phyloP scores from a whole-genome alignment of 2,888 invertebrate genomes.

The Macrosiphum euphorbiae region DNA sequence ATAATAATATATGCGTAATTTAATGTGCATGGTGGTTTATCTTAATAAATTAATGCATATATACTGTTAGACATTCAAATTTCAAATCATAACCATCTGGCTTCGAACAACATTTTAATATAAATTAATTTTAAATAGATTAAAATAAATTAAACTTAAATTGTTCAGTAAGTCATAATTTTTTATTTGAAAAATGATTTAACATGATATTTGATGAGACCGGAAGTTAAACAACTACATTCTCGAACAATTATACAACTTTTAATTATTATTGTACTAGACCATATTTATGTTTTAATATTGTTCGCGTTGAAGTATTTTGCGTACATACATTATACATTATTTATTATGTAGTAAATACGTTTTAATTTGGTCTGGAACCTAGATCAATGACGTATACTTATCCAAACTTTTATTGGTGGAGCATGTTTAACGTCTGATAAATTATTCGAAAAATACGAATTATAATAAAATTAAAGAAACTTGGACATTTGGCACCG shows the following conservation, averaged over 20 bases:
- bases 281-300: neutral
- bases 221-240: neutral
- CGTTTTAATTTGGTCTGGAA: neutral
- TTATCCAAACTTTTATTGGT: neutral
- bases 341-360: neutral
- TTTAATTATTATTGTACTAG: neutral
- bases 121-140: neutral
- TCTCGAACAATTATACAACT: neutral
- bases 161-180: neutral
- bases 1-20: neutral
- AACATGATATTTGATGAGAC: neutral
- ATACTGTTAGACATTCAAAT: neutral
- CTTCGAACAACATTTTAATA: neutral
- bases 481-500: conserved; percentile 52
- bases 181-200: neutral
- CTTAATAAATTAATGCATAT: neutral
- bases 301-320: neutral
- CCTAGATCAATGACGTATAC: no score
- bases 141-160: neutral
- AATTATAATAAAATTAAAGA: conserved; percentile 25
- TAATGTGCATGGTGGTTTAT: neutral
- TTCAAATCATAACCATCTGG: neutral
- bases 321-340: neutral
- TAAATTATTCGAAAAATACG: neutral
- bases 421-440: neutral